Evolutionary conservation across 2,888 invertebrate genomes (phyloP).

Genomic region (Andrena praecox): DNA sequence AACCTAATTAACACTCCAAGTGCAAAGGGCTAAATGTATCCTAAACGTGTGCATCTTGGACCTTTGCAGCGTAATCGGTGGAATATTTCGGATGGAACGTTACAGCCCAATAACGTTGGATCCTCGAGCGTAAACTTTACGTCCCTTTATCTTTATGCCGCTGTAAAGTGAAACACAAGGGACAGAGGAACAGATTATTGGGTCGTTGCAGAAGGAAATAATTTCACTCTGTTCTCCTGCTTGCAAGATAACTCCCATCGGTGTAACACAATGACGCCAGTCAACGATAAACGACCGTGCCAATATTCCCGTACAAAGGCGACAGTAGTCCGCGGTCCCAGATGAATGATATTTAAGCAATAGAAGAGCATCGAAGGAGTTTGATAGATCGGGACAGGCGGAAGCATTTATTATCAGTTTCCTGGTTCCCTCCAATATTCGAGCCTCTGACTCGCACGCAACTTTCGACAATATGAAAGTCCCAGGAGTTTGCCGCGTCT

Average conservation of each 20-base stretch:
- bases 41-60: slow-evolving; percentile 39
- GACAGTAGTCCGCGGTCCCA: not conserved
- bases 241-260: not conserved
- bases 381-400: slow-evolving; percentile 2
- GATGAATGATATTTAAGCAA: too few relatives aligned
- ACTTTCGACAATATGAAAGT: slow-evolving; percentile 43
- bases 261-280: not conserved
- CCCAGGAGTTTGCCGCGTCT: slow-evolving; percentile 33
- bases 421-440: not conserved
- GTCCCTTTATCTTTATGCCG: slow-evolving; percentile 18
- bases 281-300: not conserved
- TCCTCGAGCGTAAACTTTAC: slow-evolving; percentile 18
- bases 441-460: not conserved
- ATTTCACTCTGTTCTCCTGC: not conserved
- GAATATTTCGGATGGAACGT: slow-evolving; percentile 35
- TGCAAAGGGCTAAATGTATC: slow-evolving; percentile 57
- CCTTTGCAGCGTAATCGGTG: slow-evolving; percentile 40
- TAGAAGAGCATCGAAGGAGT: not conserved
- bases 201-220: not conserved
- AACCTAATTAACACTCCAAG: slow-evolving; percentile 54
- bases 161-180: slow-evolving; percentile 6
- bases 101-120: slow-evolving; percentile 34
- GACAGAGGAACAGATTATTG: not conserved
- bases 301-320: slow-evolving; percentile 5
- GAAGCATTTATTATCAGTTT: slow-evolving; percentile 23